phyloP scores from a whole-genome alignment of 2,888 invertebrate genomes.

The Andrena bicolor region DNA sequence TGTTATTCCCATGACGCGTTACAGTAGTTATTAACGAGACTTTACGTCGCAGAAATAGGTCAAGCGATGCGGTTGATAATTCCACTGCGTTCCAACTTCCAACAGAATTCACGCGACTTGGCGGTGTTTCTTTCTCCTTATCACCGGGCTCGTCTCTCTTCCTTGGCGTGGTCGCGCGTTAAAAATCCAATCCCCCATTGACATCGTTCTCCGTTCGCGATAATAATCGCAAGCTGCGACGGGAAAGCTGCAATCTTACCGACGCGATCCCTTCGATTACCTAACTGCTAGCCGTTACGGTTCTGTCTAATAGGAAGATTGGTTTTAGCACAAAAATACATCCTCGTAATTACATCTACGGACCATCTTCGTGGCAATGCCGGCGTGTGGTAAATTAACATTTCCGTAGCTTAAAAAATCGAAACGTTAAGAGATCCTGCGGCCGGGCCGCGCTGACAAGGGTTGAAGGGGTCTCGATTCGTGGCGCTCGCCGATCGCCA shows the following conservation, averaged over 20 bases:
- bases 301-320: conserved; percentile 60
- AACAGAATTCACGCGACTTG: conserved; percentile 33
- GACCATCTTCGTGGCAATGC: not conserved
- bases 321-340: conserved; percentile 77
- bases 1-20: conserved; percentile 11
- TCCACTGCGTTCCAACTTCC: conserved; percentile 44
- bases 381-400: conserved; percentile 6
- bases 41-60: conserved; percentile 60
- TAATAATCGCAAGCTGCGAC: not conserved
- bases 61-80: conserved; percentile 65
- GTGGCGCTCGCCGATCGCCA: not conserved
- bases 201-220: not conserved
- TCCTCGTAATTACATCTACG: conserved; percentile 70
- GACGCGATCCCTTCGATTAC: conserved; percentile 13
- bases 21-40: conserved; percentile 56
- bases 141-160: not conserved
- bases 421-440: conserved; percentile 10
- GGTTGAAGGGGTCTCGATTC: not conserved
- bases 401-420: conserved; percentile 18
- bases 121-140: conserved; percentile 1
- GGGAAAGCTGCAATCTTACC: conserved; percentile 24
- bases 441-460: not conserved
- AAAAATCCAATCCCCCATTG: not conserved
- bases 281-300: conserved; percentile 36
- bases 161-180: not conserved